Conservation (phyloP, 2,113 vertebrate species). For the Pteronura brasiliensis region DNA sequence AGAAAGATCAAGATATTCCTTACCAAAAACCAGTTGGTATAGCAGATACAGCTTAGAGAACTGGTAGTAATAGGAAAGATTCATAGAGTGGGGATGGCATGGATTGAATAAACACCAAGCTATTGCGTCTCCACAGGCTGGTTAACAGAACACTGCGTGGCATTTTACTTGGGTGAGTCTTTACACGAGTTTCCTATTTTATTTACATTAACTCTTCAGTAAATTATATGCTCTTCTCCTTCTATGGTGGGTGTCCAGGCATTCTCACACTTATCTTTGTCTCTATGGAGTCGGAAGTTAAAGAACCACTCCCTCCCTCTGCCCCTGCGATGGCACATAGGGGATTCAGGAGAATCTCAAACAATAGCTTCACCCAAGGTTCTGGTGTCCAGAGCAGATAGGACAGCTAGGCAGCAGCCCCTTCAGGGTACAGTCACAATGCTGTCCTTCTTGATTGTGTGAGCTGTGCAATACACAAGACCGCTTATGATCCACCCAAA, state of each 20-base stretch:
- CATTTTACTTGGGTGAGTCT: neutral
- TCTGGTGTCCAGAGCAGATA: neutral
- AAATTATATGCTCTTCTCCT: neutral
- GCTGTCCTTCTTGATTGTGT: neutral
- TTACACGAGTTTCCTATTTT: neutral
- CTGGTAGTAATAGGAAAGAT: neutral
- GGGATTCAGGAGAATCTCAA: neutral
- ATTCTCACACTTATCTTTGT: neutral
- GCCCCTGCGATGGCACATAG: neutral
- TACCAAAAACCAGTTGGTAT: neutral
- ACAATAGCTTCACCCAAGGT: neutral
- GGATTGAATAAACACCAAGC: neutral
- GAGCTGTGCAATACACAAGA: neutral
- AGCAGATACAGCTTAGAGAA: neutral
- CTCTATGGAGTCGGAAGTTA: neutral
- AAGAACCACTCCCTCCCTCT: neutral
- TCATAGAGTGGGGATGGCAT: neutral
- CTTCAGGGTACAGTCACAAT: neutral
- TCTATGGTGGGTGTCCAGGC: neutral
- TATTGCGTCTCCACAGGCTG: rapidly evolving
- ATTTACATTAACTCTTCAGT: neutral
- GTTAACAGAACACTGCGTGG: neutral
- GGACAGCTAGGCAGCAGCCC: neutral
- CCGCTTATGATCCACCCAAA: neutral
- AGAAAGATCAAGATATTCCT: neutral